A percentile compares a stretch with the other conserved stretches of the same genome.
phyloP scores from a whole-genome alignment of 2,113 vertebrate genomes.

The Psophia crepitans region DNA sequence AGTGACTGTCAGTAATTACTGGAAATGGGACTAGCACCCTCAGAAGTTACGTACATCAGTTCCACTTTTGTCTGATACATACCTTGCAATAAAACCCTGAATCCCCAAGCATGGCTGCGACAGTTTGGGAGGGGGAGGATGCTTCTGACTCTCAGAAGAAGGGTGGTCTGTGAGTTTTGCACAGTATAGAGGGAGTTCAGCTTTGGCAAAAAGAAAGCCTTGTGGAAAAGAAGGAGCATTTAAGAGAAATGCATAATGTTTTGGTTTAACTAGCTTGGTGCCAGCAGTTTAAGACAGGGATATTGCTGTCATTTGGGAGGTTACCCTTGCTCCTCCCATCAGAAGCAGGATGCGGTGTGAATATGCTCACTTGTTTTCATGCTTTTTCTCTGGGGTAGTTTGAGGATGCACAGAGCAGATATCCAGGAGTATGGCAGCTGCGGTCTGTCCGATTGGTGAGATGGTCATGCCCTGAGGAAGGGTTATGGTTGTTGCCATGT shows the following conservation, averaged over 20 bases:
- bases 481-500: background rate
- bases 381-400: background rate
- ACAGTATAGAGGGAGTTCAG: background rate
- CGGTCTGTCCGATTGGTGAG: background rate
- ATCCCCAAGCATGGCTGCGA: background rate
- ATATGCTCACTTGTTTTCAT: accelerated
- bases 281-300: background rate
- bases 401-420: background rate
- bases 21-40: background rate
- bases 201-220: background rate
- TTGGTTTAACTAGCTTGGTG: background rate
- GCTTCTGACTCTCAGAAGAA: background rate
- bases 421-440: background rate
- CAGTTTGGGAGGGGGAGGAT: background rate
- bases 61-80: background rate
- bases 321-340: background rate
- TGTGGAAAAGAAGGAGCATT: background rate
- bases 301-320: background rate
- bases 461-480: background rate
- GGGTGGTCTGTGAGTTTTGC: background rate
- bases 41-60: background rate
- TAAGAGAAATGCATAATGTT: background rate
- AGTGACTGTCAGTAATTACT: background rate
- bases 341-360: background rate
- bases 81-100: background rate